A percentile compares a stretch with the other conserved stretches of the same genome.
Conservation (phyloP, 64 coral and sea anemone species). For the Montipora cactus region DNA sequence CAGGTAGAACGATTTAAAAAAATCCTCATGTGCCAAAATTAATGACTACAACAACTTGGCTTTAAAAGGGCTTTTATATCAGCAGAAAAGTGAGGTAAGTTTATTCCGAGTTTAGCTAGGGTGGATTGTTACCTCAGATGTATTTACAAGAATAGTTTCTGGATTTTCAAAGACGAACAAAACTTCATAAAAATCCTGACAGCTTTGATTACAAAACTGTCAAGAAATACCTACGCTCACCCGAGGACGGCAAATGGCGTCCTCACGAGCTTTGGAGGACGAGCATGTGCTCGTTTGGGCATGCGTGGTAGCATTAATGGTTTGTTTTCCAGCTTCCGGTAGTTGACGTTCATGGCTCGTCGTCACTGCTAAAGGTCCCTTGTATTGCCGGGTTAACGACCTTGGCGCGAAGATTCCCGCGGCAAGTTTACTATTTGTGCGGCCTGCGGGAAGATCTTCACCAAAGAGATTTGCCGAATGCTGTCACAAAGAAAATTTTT, state of each 20-base stretch:
- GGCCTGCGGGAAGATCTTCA: too few species aligned
- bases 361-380: too few species aligned
- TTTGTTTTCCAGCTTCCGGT: too few species aligned
- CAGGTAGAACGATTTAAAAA: neutral
- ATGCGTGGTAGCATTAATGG: too few species aligned
- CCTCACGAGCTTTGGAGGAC: too few species aligned
- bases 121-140: neutral
- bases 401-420: too few species aligned
- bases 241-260: constrained; percentile 11
- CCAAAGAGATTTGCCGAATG: too few species aligned
- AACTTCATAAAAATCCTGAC: neutral
- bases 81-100: neutral
- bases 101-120: neutral
- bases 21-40: neutral
- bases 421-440: too few species aligned
- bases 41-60: neutral
- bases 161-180: neutral
- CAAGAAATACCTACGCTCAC: neutral
- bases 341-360: too few species aligned
- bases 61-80: neutral
- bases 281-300: too few species aligned
- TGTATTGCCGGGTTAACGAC: too few species aligned
- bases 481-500: too few species aligned
- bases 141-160: neutral
- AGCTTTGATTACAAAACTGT: neutral